Conservation (phyloP, 1,140 invertebrate species). For the Armadillidium nasatum region DNA sequence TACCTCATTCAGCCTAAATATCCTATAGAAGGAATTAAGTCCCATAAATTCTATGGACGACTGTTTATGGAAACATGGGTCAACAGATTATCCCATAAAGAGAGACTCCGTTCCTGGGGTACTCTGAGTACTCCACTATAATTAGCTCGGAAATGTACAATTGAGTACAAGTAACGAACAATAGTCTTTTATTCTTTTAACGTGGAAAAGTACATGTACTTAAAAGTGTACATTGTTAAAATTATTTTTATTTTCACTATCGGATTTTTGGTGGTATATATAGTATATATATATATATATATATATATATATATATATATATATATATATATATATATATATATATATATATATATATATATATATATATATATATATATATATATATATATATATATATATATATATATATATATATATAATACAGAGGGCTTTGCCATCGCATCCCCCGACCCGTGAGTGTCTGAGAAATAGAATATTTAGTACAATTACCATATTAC, state of each 20-base stretch:
- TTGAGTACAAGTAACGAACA: too few species aligned
- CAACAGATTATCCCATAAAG: not conserved
- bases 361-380: slow-evolving; percentile 1
- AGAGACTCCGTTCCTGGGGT: not conserved
- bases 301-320: not conserved
- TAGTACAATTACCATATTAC: too few species aligned
- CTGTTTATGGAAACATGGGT: slow-evolving; percentile 5
- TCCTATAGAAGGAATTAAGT: not conserved
- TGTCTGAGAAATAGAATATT: too few species aligned
- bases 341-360: slow-evolving; percentile 11
- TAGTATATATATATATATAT: slow-evolving; percentile 3
- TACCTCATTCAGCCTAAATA: not conserved
- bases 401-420: too few species aligned
- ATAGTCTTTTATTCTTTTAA: too few species aligned
- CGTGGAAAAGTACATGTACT: too few species aligned
- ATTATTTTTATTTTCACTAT: too few species aligned
- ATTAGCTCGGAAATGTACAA: slow-evolving; percentile 2
- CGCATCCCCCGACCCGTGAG: too few species aligned
- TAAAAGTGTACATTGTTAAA: too few species aligned
- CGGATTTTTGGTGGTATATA: too few species aligned
- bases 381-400: too few species aligned
- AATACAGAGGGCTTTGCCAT: too few species aligned
- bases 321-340: not conserved
- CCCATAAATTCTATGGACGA: not conserved
- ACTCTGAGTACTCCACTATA: not conserved